A percentile compares a stretch with the other conserved stretches of the same genome.
These are phyloP conservation scores for Tapirus indicus DNA, from an alignment of 2,797 vertebrate genomes.

Conservation along the genomic window DNA sequence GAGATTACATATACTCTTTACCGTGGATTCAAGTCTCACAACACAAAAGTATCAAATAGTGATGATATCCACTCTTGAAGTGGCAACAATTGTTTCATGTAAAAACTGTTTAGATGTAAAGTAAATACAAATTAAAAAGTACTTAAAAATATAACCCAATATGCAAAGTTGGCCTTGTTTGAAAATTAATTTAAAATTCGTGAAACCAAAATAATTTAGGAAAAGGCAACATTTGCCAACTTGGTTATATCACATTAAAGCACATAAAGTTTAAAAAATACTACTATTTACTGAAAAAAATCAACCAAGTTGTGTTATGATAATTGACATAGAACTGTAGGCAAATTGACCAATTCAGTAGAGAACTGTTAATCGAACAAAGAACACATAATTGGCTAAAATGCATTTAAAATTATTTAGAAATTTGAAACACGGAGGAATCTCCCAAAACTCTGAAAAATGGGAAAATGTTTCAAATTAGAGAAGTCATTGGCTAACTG, in stretches of 20 bases:
- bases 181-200: neutral
- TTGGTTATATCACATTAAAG: neutral
- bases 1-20: neutral
- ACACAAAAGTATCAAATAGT: neutral
- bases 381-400: neutral
- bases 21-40: neutral
- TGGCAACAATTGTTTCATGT: neutral
- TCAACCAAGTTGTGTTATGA: neutral
- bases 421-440: neutral
- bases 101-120: constrained; percentile 1
- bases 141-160: neutral
- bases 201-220: constrained; percentile 1
- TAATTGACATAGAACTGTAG: neutral
- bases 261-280: neutral
- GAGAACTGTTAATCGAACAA: neutral
- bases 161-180: neutral
- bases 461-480: constrained; percentile 39
- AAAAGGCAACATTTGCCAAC: neutral
- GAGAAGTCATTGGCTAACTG: neutral
- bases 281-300: neutral
- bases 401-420: constrained; percentile 14
- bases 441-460: neutral
- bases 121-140: neutral
- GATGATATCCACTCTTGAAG: neutral
- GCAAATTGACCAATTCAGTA: neutral